Conservation (phyloP, 2,113 vertebrate genomes). For the Abramis brama region DNA sequence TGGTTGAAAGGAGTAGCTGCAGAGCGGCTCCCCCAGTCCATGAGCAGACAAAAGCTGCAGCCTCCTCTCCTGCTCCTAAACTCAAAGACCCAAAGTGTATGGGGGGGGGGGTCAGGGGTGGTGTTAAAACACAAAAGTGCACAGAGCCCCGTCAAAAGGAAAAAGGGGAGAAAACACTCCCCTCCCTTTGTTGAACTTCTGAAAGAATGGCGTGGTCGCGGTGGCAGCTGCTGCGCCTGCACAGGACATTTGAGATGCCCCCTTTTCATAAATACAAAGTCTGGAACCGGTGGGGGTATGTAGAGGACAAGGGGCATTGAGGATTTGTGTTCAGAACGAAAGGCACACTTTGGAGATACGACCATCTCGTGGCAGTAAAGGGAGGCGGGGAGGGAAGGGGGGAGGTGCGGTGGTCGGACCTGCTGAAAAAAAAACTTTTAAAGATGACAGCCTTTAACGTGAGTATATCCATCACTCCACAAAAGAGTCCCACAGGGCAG, state of each 20-base stretch:
- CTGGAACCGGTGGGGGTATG: constrained; percentile 59
- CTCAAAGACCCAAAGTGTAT: constrained; percentile 43
- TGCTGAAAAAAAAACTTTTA: constrained; percentile 58
- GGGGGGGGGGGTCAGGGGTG: constrained; percentile 56
- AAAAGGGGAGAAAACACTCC: constrained; percentile 48
- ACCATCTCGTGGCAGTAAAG: constrained; percentile 50
- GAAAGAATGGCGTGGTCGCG: constrained; percentile 66
- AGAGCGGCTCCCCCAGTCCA: constrained; percentile 30
- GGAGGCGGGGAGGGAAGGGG: neutral
- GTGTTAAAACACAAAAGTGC: constrained; percentile 68
- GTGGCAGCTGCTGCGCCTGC: constrained; percentile 75
- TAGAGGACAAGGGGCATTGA: constrained; percentile 42
- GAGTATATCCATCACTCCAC: constrained; percentile 71
- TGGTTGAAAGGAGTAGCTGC: constrained; percentile 61
- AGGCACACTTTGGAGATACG: constrained; percentile 75
- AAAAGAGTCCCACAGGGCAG: constrained; percentile 67
- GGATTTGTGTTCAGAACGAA: constrained; percentile 66
- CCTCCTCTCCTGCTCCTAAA: constrained; percentile 64
- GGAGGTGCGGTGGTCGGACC: neutral
- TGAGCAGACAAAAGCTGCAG: constrained; percentile 68
- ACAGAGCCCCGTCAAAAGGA: constrained; percentile 57
- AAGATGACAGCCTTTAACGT: constrained; percentile 67
- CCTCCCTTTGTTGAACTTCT: constrained; percentile 63
- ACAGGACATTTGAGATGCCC: constrained; percentile 72
- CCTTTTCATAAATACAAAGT: constrained; percentile 75